These are phyloP conservation scores for Porites divaricata DNA, from an alignment of 92 coral and sea anemone genomes.

Conservation along the genomic window DNA sequence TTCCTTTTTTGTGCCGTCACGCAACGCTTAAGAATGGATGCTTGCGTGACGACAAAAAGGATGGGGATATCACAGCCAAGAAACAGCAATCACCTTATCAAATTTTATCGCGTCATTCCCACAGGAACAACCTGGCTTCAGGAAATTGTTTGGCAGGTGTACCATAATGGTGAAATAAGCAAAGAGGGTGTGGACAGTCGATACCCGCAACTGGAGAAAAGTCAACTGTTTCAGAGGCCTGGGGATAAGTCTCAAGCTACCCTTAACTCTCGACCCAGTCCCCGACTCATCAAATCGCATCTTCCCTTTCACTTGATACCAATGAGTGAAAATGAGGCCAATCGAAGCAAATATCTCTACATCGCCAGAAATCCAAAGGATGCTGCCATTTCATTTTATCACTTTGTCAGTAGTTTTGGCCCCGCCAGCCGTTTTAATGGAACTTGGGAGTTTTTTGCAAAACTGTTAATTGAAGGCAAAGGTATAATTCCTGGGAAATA, in stretches of 20 bases:
- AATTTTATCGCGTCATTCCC: background rate
- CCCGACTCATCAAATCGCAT: constrained; percentile 57
- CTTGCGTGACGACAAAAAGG: no score
- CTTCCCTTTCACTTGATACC: constrained; percentile 47
- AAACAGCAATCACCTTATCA: background rate
- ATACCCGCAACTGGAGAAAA: constrained; percentile 31
- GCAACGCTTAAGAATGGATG: no score
- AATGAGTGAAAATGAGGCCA: constrained; percentile 6
- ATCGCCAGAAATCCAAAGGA: constrained; percentile 73
- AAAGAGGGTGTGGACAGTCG: constrained; percentile 1
- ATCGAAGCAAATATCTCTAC: constrained; percentile 55
- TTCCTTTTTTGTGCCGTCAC: no score
- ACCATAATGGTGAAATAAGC: constrained; percentile 45
- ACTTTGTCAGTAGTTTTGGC: constrained; percentile 34
- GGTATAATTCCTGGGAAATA: background rate
- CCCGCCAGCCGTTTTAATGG: constrained; percentile 41
- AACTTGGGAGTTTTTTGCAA: constrained; percentile 67
- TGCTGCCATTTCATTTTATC: constrained; percentile 60
- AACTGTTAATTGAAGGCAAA: constrained; percentile 51
- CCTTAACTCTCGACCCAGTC: constrained; percentile 38
- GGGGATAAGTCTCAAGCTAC: constrained; percentile 15
- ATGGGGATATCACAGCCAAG: no score
- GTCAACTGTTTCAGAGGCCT: constrained; percentile 27
- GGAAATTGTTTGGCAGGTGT: constrained; percentile 64
- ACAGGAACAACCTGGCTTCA: constrained; percentile 66